Evolutionary conservation across 2,888 invertebrate genomes (phyloP), one percentile per base, ranked within the genome.

Genomic region (Hirtodrosophila alboralis): DNA sequence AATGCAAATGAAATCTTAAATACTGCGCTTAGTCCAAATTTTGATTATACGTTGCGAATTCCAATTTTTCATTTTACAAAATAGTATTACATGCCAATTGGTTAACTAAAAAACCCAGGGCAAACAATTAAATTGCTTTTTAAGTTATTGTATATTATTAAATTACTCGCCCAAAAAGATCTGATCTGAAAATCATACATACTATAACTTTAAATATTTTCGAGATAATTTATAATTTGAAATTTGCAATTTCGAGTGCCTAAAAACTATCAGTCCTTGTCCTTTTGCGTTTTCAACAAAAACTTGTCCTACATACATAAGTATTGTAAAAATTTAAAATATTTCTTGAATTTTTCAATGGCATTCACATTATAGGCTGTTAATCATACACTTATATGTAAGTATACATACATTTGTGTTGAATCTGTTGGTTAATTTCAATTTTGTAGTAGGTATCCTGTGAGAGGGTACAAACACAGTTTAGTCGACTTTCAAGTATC

Each of bases 241-340:
- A 26, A 45, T 47, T 70, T 28, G 4, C 14, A 37, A 38, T 51
- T 51, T 45, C 10, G 14, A 26, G 26, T 48, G 59, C 59, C 71
- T 72, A 72, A 72, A 75, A 59, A 54, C 71, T 72, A 72, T 72
- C 71, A 72, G 71, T 72, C 72, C 71, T 51, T 75, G 62, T 74
- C 70, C 72, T 53, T 58, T 36, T 33, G 23, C 58, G 33, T 45
- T 73, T 34, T 59, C 18, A 52, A 54, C 36, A 38, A 31, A 61
- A 47, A 12, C 23, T 1, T 27, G 9, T 27, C 38, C 27, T 26
- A 56, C 45, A 47, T 38, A 30, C 43, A 26, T 10, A 18, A 36
- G 37, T 37, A 14, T 44, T 37, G 41, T 41, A 10, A 38, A 54
- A 33, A 10, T 27, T 7, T 26, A 5, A 36, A 40, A 47, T 58